A percentile compares a stretch with the other conserved stretches of the same genome.
phyloP scores from a whole-genome alignment of 2,888 invertebrate genomes.

The Ischnus inquisitorius region DNA sequence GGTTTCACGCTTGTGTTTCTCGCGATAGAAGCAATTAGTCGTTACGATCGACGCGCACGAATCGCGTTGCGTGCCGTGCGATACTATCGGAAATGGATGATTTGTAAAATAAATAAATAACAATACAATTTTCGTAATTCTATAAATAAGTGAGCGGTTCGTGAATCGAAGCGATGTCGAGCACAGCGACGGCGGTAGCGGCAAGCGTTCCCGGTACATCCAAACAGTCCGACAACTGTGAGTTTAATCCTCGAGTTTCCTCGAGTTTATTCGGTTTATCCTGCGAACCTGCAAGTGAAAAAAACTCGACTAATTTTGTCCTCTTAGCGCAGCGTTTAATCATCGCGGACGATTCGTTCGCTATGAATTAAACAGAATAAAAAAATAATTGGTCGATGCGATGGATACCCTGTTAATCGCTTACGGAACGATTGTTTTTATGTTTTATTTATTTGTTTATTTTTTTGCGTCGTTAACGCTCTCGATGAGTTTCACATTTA shows the following conservation, averaged over 20 bases:
- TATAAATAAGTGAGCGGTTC: neutral
- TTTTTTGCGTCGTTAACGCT: neutral
- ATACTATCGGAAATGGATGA: no score
- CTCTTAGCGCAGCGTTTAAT: neutral
- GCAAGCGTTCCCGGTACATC: slow-evolving; percentile 79
- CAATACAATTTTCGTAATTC: no score
- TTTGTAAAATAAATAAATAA: no score
- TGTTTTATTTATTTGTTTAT: neutral
- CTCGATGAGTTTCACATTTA: neutral
- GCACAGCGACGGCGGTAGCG: slow-evolving; percentile 23
- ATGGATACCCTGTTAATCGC: no score
- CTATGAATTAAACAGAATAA: no score
- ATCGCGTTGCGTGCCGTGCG: no score
- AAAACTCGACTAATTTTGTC: neutral
- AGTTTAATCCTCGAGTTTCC: slow-evolving; percentile 67
- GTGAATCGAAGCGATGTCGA: slow-evolving; percentile 45
- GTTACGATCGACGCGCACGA: no score
- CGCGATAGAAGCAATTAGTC: no score
- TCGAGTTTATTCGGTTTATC: neutral
- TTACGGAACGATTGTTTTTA: neutral
- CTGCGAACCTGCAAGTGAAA: neutral
- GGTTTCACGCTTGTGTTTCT: neutral
- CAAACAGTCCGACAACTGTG: slow-evolving; percentile 77
- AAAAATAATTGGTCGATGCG: no score
- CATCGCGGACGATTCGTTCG: neutral